Percentiles rank a stretch among this genome's conserved stretches.
phyloP scores from a whole-genome alignment of 1,140 invertebrate genomes.

The Vanessa atalanta region DNA sequence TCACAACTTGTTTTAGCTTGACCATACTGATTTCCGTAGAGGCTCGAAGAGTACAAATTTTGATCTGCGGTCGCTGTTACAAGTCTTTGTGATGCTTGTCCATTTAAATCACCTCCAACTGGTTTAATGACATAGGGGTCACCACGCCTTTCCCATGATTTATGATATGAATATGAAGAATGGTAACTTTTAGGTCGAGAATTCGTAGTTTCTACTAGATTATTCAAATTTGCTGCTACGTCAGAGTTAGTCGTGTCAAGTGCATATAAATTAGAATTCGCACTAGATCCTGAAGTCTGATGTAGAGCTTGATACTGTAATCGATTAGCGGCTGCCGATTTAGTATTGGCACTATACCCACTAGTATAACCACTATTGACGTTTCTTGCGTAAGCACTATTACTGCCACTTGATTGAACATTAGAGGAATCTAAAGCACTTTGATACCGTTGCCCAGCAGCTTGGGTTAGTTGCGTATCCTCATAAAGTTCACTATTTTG shows the following conservation, averaged over 20 bases:
- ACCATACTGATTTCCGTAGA: slow-evolving; percentile 52
- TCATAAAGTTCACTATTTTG: slow-evolving; percentile 65
- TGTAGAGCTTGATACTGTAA: slow-evolving; percentile 41
- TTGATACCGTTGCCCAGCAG: slow-evolving; percentile 40
- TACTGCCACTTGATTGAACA: slow-evolving; percentile 40
- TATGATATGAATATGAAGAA: slow-evolving; percentile 78
- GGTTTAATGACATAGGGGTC: slow-evolving; percentile 77
- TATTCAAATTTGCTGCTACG: slow-evolving; percentile 43
- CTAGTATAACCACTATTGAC: slow-evolving; percentile 39
- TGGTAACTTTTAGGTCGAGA: slow-evolving; percentile 75
- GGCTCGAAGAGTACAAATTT: background rate
- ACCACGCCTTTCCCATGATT: slow-evolving; percentile 78
- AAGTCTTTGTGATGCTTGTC: slow-evolving; percentile 55
- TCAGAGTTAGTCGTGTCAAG: slow-evolving; percentile 26
- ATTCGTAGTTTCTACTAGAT: slow-evolving; percentile 46
- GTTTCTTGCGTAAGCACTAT: slow-evolving; percentile 45
- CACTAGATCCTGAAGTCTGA: slow-evolving; percentile 13
- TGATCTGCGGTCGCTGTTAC: slow-evolving; percentile 48
- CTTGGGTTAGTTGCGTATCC: slow-evolving; percentile 45
- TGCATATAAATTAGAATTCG: slow-evolving; percentile 3
- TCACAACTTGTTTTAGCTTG: slow-evolving; percentile 53
- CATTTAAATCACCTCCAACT: slow-evolving; percentile 37
- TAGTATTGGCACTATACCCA: slow-evolving; percentile 36
- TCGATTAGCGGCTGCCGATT: slow-evolving; percentile 44
- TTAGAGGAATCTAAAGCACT: slow-evolving; percentile 44